phyloP scores from a whole-genome alignment of 53 echinoderm and acorn worm species.

The Luidia sarsii region DNA sequence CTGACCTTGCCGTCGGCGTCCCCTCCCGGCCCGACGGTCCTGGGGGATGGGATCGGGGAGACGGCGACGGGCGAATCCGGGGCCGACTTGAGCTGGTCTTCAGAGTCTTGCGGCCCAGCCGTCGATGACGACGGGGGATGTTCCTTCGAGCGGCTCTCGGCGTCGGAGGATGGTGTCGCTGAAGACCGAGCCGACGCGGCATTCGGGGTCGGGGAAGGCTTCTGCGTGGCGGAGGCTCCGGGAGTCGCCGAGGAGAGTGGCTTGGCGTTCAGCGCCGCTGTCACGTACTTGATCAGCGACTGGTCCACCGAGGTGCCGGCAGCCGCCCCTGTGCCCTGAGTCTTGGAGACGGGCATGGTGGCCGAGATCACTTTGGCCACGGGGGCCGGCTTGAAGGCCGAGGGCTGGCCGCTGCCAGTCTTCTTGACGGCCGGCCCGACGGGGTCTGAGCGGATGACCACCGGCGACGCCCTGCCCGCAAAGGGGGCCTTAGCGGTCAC shows the following conservation, averaged over 20 bases:
- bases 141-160: background rate
- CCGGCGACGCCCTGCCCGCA: constrained; percentile 31
- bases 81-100: constrained; percentile 3
- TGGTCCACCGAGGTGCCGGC: background rate
- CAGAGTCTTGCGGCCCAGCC: background rate
- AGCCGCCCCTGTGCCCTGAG: background rate
- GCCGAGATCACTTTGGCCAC: constrained; percentile 34
- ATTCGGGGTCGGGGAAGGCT: background rate
- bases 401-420: constrained; percentile 19
- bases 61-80: background rate
- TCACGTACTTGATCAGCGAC: background rate
- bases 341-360: background rate
- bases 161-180: background rate
- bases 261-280: background rate
- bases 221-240: background rate
- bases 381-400: constrained; percentile 45
- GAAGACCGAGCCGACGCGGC: background rate
- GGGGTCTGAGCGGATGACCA: constrained; percentile 25
- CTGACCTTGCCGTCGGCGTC: constrained; percentile 27
- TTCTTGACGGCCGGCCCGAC: constrained; percentile 24
- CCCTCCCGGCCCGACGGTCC: constrained; percentile 5
- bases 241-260: background rate
- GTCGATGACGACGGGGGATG: background rate
- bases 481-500: background rate
- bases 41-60: constrained; percentile 4